These are phyloP conservation scores for Cataglyphis cursor DNA, from an alignment of 2,888 invertebrate species.

Conservation along the genomic window DNA sequence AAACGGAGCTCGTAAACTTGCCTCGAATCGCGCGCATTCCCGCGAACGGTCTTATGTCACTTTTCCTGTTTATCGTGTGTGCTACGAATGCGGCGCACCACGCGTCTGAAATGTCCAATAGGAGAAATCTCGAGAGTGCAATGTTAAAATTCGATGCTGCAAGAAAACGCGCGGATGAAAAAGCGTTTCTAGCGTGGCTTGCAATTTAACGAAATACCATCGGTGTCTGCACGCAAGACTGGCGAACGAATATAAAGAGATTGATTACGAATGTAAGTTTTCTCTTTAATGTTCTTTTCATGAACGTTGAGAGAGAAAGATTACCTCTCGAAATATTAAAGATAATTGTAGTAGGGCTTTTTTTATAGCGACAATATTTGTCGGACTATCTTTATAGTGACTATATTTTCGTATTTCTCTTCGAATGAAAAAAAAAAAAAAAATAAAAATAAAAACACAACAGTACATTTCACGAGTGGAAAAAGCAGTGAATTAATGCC, in stretches of 20 bases:
- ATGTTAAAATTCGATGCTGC: conserved; percentile 31
- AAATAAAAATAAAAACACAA: background rate
- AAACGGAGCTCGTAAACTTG: conserved; percentile 74
- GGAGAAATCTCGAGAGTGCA: conserved; percentile 13
- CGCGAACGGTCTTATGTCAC: background rate
- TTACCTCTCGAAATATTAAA: background rate
- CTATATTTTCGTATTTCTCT: conserved; percentile 20
- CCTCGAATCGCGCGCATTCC: background rate
- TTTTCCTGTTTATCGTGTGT: conserved; percentile 7
- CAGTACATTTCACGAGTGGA: background rate
- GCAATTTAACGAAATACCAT: background rate
- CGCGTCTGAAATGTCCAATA: conserved; percentile 8
- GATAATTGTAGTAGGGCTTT: background rate
- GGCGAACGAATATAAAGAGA: background rate
- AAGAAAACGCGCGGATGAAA: background rate
- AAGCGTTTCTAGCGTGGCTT: background rate
- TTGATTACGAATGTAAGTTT: background rate
- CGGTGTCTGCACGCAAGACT: background rate
- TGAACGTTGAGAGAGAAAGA: background rate
- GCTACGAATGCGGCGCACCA: conserved; percentile 22
- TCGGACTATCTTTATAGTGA: background rate
- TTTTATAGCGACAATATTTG: conserved; percentile 1
- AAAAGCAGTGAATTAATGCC: conserved; percentile 41
- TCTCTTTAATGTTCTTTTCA: background rate
- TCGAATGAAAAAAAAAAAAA: conserved; percentile 11